Evolutionary conservation across 1,140 invertebrate species (phyloP), one percentile per base, ranked within the genome.

Genomic region (Acromyrmex charruanus): DNA sequence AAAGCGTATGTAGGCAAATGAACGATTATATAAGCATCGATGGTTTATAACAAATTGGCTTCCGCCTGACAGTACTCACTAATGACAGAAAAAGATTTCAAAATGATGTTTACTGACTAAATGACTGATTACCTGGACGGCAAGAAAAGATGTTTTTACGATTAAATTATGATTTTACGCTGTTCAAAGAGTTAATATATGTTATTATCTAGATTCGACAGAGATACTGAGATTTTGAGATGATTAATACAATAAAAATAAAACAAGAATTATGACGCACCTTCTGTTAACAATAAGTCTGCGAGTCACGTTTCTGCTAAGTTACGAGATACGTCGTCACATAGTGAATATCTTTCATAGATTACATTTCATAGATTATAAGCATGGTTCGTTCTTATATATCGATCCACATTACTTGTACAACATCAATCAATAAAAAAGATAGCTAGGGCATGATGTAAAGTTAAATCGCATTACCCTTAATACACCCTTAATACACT

Each of bases 351-450:
- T 84, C 28, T 61, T 35, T 31, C 14, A 4, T 6, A 51, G 39
- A 74, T 84, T 28, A 72, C 53, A 21, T 71, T 81, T 69, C 21
- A 21, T 69, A 69, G 66, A 69, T 69, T 74, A 61, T n/a, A 71
- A 12, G 51, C 14, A 55, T 49, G 25, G 25, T 3, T 49, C 39
- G 35, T 14, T 84, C 28, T 31, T 75, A 31, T 31, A 31, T 31
- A 84, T 84, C 28, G 80, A 84, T 84, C 55, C 25, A 63, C n/a
- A 69, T 71, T 74, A 84, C 14, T 72, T 14, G 18, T 75, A 55
- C 14, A 25, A 84, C 80, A 84, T 84, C 80, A 61, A 84, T 84
- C 9, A 39, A 39, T 39, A 44, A 84, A 75, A 75, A 75, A 84
- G 80, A 84, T 74, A 84, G 69, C 55, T 44, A 39, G 18, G n/a